Evolutionary conservation across 30 jellyfish, hydroid and myxozoan genomes (phyloP).

Genomic region (Pelagia noctiluca): DNA sequence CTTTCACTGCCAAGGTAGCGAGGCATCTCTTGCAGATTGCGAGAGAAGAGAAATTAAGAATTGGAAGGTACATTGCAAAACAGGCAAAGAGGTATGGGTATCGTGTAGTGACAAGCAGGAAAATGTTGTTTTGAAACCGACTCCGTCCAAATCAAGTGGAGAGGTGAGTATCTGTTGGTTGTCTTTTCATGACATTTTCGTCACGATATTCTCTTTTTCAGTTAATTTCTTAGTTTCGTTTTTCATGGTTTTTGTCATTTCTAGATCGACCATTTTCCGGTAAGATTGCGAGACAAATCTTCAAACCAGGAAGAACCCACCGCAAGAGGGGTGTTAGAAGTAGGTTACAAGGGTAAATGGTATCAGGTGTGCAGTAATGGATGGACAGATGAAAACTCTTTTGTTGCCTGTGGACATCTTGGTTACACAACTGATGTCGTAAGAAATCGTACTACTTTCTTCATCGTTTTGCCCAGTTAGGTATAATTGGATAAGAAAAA

Average conservation of each 20-base stretch:
- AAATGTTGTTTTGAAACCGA: conserved; percentile 18
- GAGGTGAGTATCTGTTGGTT: conserved; percentile 11
- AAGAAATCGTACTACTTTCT: no score
- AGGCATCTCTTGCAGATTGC: conserved; percentile 47
- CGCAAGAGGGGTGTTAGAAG: conserved; percentile 52
- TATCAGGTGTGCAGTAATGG: conserved; percentile 70
- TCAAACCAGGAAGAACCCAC: conserved; percentile 27
- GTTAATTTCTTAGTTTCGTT: background rate
- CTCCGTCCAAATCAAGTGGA: conserved; percentile 34
- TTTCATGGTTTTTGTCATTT: background rate
- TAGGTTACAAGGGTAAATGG: conserved; percentile 44
- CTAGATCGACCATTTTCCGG: conserved; percentile 21
- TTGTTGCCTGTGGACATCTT: conserved; percentile 76
- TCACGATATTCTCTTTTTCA: background rate
- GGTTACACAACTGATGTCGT: conserved; percentile 33
- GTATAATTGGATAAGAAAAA: no score
- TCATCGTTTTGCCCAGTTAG: no score
- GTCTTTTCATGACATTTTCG: background rate
- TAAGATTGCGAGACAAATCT: conserved; percentile 13
- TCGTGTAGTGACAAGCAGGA: conserved; percentile 31
- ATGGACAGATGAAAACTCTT: conserved; percentile 71
- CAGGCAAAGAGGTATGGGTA: conserved; percentile 71
- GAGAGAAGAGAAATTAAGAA: conserved; percentile 15
- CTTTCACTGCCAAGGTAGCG: conserved; percentile 71
- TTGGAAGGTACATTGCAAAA: conserved; percentile 14